Conservation (phyloP, 2,113 vertebrate genomes). For the Sitta europaea region DNA sequence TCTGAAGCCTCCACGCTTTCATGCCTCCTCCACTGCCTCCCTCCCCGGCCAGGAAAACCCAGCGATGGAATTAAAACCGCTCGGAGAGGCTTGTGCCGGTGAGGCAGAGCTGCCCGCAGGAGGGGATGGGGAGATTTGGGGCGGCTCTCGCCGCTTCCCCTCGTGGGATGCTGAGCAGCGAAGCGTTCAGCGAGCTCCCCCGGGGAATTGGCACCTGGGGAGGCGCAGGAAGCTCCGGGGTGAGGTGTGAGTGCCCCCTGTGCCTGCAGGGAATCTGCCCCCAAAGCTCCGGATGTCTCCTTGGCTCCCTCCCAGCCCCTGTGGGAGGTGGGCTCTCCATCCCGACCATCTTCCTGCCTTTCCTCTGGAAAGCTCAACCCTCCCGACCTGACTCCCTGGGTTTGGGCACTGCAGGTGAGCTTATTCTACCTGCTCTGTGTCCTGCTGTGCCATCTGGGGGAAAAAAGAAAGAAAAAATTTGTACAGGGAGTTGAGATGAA, state of each 20-base stretch:
- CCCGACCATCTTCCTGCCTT: fast-evolving
- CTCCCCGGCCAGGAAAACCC: neutral
- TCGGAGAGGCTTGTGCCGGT: neutral
- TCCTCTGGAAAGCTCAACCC: neutral
- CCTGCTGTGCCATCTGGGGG: neutral
- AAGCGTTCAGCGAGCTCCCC: neutral
- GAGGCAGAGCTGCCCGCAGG: neutral
- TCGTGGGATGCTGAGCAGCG: neutral
- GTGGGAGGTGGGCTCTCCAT: neutral
- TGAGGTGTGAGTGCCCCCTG: neutral
- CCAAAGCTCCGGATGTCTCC: neutral
- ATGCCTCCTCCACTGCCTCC: neutral
- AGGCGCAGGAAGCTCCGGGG: neutral
- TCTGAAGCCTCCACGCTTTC: neutral
- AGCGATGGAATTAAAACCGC: neutral
- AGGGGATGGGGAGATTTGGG: neutral
- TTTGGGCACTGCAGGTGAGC: neutral
- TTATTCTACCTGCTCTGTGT: fast-evolving
- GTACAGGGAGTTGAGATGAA: neutral
- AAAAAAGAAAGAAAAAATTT: fast-evolving
- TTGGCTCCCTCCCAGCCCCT: neutral
- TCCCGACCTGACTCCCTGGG: fast-evolving
- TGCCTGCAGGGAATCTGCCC: neutral
- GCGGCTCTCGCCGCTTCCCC: fast-evolving
- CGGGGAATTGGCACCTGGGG: fast-evolving